Evolutionary conservation across 2,113 vertebrate genomes (phyloP).

Genomic region (Zapornia atra): DNA sequence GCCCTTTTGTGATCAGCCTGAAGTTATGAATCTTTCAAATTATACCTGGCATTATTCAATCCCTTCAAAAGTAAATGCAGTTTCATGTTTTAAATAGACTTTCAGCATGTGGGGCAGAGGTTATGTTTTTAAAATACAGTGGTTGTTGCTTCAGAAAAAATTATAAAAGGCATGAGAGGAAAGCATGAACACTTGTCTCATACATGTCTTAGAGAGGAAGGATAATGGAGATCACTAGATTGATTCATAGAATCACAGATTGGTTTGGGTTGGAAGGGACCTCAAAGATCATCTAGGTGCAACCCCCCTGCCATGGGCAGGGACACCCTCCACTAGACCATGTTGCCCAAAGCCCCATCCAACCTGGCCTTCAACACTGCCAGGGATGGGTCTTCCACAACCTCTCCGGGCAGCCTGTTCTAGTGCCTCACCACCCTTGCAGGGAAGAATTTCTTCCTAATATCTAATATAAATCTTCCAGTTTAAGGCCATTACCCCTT

Average conservation of each 20-base stretch:
- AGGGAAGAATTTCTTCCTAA: no score
- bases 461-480: no score
- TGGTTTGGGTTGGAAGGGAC: no score
- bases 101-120: neutral
- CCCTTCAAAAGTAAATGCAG: neutral
- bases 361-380: no score
- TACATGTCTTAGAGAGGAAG: neutral
- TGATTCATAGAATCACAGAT: neutral
- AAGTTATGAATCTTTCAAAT: neutral
- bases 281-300: no score
- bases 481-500: no score
- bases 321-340: no score
- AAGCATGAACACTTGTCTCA: neutral
- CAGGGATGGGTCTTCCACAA: no score
- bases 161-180: neutral
- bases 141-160: neutral
- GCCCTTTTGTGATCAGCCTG: constrained; percentile 9
- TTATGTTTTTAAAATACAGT: neutral
- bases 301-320: no score
- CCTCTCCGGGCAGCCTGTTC: no score
- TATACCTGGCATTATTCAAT: neutral
- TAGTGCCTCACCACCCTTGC: no score
- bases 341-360: no score
- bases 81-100: neutral
- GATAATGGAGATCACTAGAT: neutral